Percentiles rank a stretch among this genome's conserved stretches.
Conservation (phyloP, 2,797 vertebrate genomes). For the Eremophila alpestris region DNA sequence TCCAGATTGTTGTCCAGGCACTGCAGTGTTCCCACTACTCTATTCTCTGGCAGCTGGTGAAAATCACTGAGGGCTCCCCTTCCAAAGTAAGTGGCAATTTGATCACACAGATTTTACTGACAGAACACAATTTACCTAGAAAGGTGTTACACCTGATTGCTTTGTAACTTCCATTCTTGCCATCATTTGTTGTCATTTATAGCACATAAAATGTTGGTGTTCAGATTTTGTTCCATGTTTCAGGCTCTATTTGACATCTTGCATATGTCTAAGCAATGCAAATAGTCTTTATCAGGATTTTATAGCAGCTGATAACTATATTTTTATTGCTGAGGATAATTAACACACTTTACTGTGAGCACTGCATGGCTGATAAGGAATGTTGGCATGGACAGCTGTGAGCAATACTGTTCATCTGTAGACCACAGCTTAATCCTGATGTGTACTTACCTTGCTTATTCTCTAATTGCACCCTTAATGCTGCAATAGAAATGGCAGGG, state of each 20-base stretch:
- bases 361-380: background rate
- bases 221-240: background rate
- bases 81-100: slow-evolving; percentile 87
- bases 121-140: background rate
- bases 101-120: background rate
- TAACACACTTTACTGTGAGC: background rate
- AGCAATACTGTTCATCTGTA: background rate
- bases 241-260: background rate
- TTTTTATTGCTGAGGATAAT: background rate
- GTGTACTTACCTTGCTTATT: background rate
- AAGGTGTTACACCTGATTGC: background rate
- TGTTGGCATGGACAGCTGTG: background rate
- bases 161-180: background rate
- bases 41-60: slow-evolving; percentile 98
- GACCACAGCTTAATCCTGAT: background rate
- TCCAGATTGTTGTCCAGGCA: slow-evolving; percentile 95
- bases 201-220: background rate
- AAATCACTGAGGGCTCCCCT: slow-evolving; percentile 95
- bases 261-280: background rate
- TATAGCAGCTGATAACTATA: background rate
- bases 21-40: slow-evolving; percentile 99
- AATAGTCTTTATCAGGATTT: background rate
- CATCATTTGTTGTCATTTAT: background rate
- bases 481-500: background rate
- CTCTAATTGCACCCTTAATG: background rate